Conservation (phyloP, 2,888 invertebrate genomes). For the Drosophila engyochracea region DNA sequence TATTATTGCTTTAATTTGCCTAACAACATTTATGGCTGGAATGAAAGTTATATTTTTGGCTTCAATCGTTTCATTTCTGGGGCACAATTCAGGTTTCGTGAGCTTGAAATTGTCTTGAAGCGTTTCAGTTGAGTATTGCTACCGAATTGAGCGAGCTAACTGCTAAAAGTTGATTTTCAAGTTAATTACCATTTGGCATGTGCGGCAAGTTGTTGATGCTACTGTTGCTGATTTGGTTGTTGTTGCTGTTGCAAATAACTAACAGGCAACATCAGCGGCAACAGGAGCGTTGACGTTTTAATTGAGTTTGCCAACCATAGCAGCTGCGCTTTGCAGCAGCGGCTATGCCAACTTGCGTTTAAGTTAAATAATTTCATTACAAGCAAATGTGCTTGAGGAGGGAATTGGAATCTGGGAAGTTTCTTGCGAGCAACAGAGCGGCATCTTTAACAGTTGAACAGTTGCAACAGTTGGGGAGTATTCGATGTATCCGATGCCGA, state of each 20-base stretch:
- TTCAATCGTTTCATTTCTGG: neutral
- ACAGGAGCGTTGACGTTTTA: conserved; percentile 70
- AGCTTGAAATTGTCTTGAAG: conserved; percentile 29
- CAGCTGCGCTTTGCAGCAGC: conserved; percentile 60
- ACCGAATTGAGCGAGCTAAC: conserved; percentile 46
- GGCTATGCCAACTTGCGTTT: conserved; percentile 44
- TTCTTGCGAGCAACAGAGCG: conserved; percentile 47
- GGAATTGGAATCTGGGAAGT: neutral
- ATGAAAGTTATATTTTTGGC: neutral
- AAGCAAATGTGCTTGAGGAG: conserved; percentile 53
- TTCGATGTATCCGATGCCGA: neutral
- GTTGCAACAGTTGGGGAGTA: neutral
- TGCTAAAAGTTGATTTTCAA: conserved; percentile 71
- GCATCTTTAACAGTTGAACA: conserved; percentile 12
- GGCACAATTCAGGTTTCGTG: conserved; percentile 4
- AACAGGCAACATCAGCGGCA: conserved; percentile 45
- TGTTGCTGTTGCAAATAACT: conserved; percentile 57
- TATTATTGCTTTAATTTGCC: neutral
- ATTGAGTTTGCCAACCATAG: conserved; percentile 74
- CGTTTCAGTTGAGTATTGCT: conserved; percentile 19
- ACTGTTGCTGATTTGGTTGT: conserved; percentile 1
- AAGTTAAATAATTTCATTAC: conserved; percentile 79
- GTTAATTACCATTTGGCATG: conserved; percentile 80
- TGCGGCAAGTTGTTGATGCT: conserved; percentile 57
- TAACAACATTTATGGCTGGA: neutral